Evolutionary conservation across 2,888 invertebrate genomes (phyloP), one percentile per base, ranked within the genome.

Genomic region (Deilephila elpenor): DNA sequence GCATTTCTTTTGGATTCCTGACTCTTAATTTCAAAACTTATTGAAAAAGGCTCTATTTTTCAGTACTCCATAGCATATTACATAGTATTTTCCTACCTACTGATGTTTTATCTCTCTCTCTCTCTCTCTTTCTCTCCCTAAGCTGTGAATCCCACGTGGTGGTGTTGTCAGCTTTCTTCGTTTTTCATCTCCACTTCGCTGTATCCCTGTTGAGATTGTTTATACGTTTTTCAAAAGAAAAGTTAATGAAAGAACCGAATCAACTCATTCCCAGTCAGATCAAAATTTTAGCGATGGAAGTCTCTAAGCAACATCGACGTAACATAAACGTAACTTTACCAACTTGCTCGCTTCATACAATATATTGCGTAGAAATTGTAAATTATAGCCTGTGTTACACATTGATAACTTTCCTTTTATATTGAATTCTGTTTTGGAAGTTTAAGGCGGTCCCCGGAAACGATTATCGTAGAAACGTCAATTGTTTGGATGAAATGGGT

Each of bases 291-390:
- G 17, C 56, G n/a, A 56, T 19, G 56, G 56, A 56, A 60, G 8
- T 14, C 60, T 29, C 14, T 60, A 25, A 14, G 7, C 25, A 8
- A 7, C 20, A 25, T 25, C 29, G 25, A 25, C 3, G 17, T 14
- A 60, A 29, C 60, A 4, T 25, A 25, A 60, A 29, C 60, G 25
- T 14, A 60, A 56, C 25, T 25, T 25, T 25, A 25, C 25, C 14
- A 60, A 60, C 14, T 60, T 29, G 14, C 60, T 29, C 29, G 60
- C 25, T 29, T 29, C 60, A 60, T 60, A 60, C 60, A 60, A 60
- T 60, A 60, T 60, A 60, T 60, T 60, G 25, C 56, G 56, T 56
- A 6, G 56, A 56, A 56, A 56, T n/a, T 56, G 56, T 56, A 56
- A 56, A 56, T 56, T 56, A n/a, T 56, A 56, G 56, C 56, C 56